A percentile compares a stretch with the other conserved stretches of the same genome.
Conservation (phyloP, 2,797 vertebrate species). For the Lagorchestes hirsutus region DNA sequence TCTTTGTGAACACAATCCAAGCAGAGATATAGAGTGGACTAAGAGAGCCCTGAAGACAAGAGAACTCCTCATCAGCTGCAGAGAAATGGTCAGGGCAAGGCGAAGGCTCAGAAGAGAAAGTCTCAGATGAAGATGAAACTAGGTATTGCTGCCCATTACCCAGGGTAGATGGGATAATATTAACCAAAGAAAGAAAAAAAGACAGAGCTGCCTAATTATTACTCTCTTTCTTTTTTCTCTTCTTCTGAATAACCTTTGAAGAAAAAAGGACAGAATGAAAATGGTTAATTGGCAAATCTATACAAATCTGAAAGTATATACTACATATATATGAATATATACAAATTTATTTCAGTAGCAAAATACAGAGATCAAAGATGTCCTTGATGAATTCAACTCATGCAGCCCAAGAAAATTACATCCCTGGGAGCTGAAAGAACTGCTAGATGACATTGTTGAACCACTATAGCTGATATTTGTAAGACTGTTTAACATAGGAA, state of each 20-base stretch:
- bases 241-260: background rate
- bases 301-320: background rate
- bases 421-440: background rate
- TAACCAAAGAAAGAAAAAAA: background rate
- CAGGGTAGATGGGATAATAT: background rate
- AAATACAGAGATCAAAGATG: background rate
- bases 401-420: background rate
- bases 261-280: background rate
- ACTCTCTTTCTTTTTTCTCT: background rate
- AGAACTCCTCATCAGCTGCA: background rate
- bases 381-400: background rate
- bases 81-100: background rate
- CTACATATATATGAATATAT: too few relatives aligned
- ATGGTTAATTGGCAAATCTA: background rate
- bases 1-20: background rate
- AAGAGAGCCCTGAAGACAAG: background rate
- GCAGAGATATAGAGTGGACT: background rate
- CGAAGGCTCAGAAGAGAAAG: background rate
- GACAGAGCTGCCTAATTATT: background rate
- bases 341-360: too few relatives aligned
- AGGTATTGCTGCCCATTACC: background rate
- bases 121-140: background rate
- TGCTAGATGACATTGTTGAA: background rate
- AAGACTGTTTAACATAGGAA: background rate
- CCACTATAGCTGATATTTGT: background rate